Base-by-base conservation (phyloP, 2,113 vertebrate species). In the Heterotilapia buettikoferi region DNA sequence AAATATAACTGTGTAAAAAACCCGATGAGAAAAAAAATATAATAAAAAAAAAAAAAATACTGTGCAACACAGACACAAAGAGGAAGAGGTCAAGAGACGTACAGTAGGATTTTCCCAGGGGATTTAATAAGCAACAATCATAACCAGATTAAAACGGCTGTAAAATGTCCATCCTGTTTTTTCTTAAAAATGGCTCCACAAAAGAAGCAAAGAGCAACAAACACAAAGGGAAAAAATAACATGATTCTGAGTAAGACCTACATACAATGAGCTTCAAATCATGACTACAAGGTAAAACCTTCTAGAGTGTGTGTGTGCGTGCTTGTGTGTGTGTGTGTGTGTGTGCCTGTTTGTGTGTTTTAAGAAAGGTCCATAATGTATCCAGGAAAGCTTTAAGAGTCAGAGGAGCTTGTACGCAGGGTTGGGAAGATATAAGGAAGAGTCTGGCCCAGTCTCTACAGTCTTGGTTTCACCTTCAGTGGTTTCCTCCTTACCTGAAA, bases 401-500 rank as follows among this genome's bases (percentile, higher is more conserved):
- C 96, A 96, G 95, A 96, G 96, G 96, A 97, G 96, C 95, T 92
- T 96, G 96, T 95, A 96, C 92, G 87, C 94, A 94, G 59, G 89
- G 59, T 54, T 16, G 82, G 73, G 85, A 82, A 68, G 57, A 79
- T 82, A 47, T 9, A 54, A 90, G 81, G 92, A 88, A 87, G 86
- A 93, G 83, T 93, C 87, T 84, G 94, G 88, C 90, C 89, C 82
- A 18, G 91, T 91, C 83, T 92, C 89, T 89, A 90, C 90, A 86
- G 86, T 86, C 88, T 86, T 71, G 87, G 53, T 82, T 94, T 94
- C 84, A 79, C 36, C 85, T 86, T 93, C 84, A 86, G 26, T 2
- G 68, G 86, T 83, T 93, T 96, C 96, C 97, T 97, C 97, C 98
- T 99, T 99, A 99, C 98, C 98, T 99, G 95, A 88, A 93, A 93